Base-by-base conservation (phyloP, 1,140 invertebrate genomes). In the Hylaeus anthracinus region DNA sequence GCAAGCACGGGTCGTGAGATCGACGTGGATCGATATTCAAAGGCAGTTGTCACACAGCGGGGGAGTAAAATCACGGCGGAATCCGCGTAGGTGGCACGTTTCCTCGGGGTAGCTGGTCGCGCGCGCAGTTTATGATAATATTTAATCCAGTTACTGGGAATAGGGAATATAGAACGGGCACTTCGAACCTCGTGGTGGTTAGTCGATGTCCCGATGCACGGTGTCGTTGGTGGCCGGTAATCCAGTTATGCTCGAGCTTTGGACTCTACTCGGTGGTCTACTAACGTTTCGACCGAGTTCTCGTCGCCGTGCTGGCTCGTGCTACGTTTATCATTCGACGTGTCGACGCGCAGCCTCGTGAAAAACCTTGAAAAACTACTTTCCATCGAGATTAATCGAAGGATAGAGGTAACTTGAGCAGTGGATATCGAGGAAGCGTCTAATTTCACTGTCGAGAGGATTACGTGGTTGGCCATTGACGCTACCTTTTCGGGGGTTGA, bases 111-210 rank as follows among this genome's bases (percentile, higher is more conserved):
- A 14, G 12, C 6, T 84, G 89, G 76, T 66, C 41, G 70, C 72
- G 82, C 75, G 71, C 72, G 58, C 81, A 90, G 87, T 92, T 92
- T 92, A 92, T 92, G 90, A 91, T 91, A 92, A 92, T 92, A 92
- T 92, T 90, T 92, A 92, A 92, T 92, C 92, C 91, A 85, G 83
- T 92, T 92, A 92, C 70, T 86, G 82, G 74, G 78, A 65, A 56
- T 45, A 67, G 77, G 76, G 85, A 84, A 86, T 85, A 89, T 86
- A 88, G 86, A 82, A 78, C 86, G 86, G 64, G 51, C 64, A 65
- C 55, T 58, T 81, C 81, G 81, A 26, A 86, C 85, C 88, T 88
- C 89, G 89, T 85, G 86, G 83, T 86, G 79, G 83, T 88, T 85
- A 88, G 89, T 90, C 86, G 85, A 91, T 90, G 88, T 89, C 81